Evolutionary conservation across 2,888 invertebrate genomes (phyloP).

Genomic region (Alcis repandata): DNA sequence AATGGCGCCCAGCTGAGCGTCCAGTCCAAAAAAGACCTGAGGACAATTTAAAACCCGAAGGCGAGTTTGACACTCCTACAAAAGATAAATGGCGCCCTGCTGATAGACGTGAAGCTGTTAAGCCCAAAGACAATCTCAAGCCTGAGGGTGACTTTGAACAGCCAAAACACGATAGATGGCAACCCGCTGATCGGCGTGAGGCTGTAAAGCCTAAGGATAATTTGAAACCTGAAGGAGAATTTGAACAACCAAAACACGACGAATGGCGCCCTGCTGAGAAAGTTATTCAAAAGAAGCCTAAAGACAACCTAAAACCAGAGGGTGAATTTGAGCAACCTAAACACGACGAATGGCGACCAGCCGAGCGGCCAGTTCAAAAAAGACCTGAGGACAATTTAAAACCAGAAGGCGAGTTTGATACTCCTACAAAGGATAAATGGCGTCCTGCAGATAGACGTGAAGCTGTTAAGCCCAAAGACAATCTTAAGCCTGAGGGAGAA

Average conservation of each 20-base stretch:
- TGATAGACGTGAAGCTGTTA: not conserved
- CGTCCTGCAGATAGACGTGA: too few species aligned
- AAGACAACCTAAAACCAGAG: constrained; percentile 76
- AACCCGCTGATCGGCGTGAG: constrained; percentile 50
- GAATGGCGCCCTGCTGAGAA: constrained; percentile 69
- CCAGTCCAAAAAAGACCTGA: constrained; percentile 56
- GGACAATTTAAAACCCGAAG: constrained; percentile 73
- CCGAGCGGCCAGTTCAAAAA: constrained; percentile 47
- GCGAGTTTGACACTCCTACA: not conserved
- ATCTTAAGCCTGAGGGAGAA: too few species aligned
- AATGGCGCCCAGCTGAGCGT: constrained; percentile 71
- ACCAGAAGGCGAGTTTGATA: constrained; percentile 83
- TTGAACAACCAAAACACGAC: constrained; percentile 52
- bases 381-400: constrained; percentile 60
- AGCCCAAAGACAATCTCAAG: constrained; percentile 57
- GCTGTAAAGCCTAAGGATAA: constrained; percentile 16
- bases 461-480: too few species aligned
- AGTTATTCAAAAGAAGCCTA: constrained; percentile 50
- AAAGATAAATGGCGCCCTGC: not conserved
- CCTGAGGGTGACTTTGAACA: constrained; percentile 53
- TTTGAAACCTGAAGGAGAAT: constrained; percentile 76
- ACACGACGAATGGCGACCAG: constrained; percentile 65
- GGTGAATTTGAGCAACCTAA: constrained; percentile 79
- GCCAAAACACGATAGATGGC: constrained; percentile 63
- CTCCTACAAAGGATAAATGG: too few species aligned